These are phyloP conservation scores for Pristionchus entomophagus DNA, from an alignment of 2,888 invertebrate genomes.

Conservation along the genomic window DNA sequence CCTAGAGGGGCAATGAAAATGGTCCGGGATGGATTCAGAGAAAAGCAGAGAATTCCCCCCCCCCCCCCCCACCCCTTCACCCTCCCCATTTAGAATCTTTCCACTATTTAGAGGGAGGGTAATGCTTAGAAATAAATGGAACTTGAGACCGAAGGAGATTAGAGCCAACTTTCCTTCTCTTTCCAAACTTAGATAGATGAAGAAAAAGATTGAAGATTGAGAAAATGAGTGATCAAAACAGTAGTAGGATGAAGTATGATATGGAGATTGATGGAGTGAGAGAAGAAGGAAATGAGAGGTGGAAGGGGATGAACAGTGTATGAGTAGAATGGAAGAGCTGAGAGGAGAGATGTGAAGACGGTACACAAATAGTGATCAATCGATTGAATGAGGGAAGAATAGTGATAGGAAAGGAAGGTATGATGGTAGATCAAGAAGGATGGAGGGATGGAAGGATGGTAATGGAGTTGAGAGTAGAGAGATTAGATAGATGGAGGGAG, in stretches of 20 bases:
- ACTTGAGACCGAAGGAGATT: constrained; percentile 24
- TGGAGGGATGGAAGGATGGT: background rate
- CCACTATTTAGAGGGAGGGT: background rate
- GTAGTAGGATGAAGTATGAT: background rate
- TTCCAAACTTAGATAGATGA: constrained; percentile 30
- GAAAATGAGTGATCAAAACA: background rate
- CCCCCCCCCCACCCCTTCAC: background rate
- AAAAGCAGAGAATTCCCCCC: constrained; percentile 16
- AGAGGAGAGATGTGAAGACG: constrained; percentile 37
- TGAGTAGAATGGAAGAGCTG: constrained; percentile 22
- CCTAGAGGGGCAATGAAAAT: constrained; percentile 31
- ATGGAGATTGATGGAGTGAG: background rate
- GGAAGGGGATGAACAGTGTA: constrained; percentile 37
- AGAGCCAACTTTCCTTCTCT: background rate
- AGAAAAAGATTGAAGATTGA: background rate
- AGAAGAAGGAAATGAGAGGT: constrained; percentile 2
- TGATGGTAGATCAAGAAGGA: constrained; percentile 2
- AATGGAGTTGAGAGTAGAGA: constrained; percentile 28
- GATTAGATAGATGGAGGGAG: constrained; percentile 35
- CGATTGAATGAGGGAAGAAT: constrained; percentile 28
- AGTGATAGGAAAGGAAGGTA: background rate
- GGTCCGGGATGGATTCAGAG: constrained; percentile 6
- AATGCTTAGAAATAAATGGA: constrained; percentile 14
- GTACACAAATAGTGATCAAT: constrained; percentile 44
- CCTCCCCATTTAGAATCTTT: no score